These are phyloP conservation scores for Lordiphosa mommai DNA, from an alignment of 1,140 invertebrate species.

Conservation along the genomic window DNA sequence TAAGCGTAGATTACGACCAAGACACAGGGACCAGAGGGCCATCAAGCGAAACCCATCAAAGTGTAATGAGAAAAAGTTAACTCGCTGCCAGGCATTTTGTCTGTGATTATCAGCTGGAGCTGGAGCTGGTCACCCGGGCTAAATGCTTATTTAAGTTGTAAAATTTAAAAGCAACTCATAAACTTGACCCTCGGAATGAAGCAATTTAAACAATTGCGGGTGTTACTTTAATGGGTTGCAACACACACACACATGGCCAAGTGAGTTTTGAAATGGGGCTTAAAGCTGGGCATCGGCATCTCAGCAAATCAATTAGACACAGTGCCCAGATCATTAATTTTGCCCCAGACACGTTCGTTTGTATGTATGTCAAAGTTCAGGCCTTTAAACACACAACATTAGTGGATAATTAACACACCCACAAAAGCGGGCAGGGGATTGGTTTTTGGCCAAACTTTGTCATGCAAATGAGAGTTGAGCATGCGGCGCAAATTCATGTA, in stretches of 20 bases:
- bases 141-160: conserved; percentile 61
- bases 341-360: conserved; percentile 21
- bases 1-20: conserved; percentile 55
- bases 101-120: conserved; percentile 44
- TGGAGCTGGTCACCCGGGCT: conserved; percentile 41
- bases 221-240: too few species aligned
- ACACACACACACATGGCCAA: not conserved
- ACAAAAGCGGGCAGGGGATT: conserved; percentile 25
- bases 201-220: conserved; percentile 12
- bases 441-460: conserved; percentile 72
- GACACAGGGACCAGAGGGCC: too few species aligned
- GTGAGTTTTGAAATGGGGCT: not conserved
- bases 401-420: conserved; percentile 75
- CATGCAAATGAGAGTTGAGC: conserved; percentile 64
- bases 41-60: conserved; percentile 53
- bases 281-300: too few species aligned
- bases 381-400: conserved; percentile 56
- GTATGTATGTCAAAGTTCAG: conserved; percentile 56
- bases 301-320: not conserved
- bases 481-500: conserved; percentile 32
- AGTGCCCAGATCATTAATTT: conserved; percentile 42
- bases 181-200: conserved; percentile 37
- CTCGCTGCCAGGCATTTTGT: conserved; percentile 44
- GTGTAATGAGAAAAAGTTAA: conserved; percentile 71
- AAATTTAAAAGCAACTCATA: conserved; percentile 70